These are phyloP conservation scores for Drosophila phalerata DNA, from an alignment of 2,888 invertebrate genomes.

Conservation along the genomic window DNA sequence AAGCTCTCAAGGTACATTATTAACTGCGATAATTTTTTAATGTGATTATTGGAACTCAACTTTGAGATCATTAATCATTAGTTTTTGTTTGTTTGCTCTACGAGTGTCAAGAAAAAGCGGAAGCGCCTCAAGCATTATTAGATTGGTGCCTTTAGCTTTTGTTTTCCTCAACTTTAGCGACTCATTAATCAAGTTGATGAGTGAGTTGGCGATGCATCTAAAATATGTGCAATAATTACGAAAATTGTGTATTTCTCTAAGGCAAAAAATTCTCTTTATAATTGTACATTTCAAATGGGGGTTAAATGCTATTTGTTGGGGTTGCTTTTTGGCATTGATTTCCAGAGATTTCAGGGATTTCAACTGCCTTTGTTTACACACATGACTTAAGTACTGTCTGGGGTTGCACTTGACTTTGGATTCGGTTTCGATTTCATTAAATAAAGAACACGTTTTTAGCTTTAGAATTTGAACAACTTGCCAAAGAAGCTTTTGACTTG, in stretches of 20 bases:
- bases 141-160: slow-evolving; percentile 6
- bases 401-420: slow-evolving; percentile 5
- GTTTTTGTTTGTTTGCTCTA: neutral
- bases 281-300: slow-evolving; percentile 6
- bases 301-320: slow-evolving; percentile 21
- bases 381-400: slow-evolving; percentile 4
- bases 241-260: neutral
- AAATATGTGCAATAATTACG: slow-evolving; percentile 6
- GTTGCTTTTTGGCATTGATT: slow-evolving; percentile 5
- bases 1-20: slow-evolving; percentile 24
- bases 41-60: slow-evolving; percentile 2
- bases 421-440: slow-evolving; percentile 20
- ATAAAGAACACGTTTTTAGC: neutral
- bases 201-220: neutral
- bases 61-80: slow-evolving; percentile 40
- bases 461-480: slow-evolving; percentile 9
- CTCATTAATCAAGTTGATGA: slow-evolving; percentile 36
- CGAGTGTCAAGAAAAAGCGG: slow-evolving; percentile 5
- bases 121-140: slow-evolving; percentile 27
- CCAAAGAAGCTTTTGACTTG: slow-evolving; percentile 21
- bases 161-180: slow-evolving; percentile 1
- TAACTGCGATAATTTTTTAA: slow-evolving; percentile 38
- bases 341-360: neutral
- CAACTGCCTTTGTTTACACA: slow-evolving; percentile 18
- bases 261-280: neutral